Conservation (phyloP, 2,113 vertebrate species). For the Rhombomys opimus region DNA sequence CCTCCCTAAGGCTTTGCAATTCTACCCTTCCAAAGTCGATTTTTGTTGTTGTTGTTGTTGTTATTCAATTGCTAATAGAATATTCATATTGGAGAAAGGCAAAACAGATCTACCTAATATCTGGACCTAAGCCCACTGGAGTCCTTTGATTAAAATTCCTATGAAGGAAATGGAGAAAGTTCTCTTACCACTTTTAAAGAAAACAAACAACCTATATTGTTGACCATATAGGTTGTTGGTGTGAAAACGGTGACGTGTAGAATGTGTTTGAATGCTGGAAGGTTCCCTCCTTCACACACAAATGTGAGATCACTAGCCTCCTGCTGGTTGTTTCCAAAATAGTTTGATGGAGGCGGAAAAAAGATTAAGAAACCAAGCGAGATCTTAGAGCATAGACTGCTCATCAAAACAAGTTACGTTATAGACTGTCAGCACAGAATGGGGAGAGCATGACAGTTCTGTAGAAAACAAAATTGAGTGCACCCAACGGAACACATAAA, state of each 20-base stretch:
- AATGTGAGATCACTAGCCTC: not conserved
- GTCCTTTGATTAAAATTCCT: conserved; percentile 14
- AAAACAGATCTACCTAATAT: conserved; percentile 29
- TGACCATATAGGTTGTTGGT: not conserved
- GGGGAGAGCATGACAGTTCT: not conserved
- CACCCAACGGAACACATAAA: not conserved
- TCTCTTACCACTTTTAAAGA: not conserved
- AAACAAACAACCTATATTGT: not conserved
- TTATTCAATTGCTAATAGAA: conserved; percentile 62
- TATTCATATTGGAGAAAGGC: conserved; percentile 44
- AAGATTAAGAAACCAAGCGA: not conserved
- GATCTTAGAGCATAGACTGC: not conserved
- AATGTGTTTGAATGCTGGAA: not conserved
- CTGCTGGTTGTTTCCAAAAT: not conserved
- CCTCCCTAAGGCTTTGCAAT: conserved; percentile 41
- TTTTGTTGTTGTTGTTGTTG: not conserved
- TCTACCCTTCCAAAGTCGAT: conserved; percentile 52
- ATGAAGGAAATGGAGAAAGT: not conserved
- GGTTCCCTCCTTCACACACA: not conserved
- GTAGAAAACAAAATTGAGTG: conserved; percentile 26
- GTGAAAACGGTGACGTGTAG: not conserved
- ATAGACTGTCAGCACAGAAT: not conserved
- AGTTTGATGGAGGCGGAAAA: not conserved
- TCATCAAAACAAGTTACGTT: conserved; percentile 19
- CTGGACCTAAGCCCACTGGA: not conserved